phyloP scores from a whole-genome alignment of 2,113 vertebrate species.

The Pedionomus torquatus region DNA sequence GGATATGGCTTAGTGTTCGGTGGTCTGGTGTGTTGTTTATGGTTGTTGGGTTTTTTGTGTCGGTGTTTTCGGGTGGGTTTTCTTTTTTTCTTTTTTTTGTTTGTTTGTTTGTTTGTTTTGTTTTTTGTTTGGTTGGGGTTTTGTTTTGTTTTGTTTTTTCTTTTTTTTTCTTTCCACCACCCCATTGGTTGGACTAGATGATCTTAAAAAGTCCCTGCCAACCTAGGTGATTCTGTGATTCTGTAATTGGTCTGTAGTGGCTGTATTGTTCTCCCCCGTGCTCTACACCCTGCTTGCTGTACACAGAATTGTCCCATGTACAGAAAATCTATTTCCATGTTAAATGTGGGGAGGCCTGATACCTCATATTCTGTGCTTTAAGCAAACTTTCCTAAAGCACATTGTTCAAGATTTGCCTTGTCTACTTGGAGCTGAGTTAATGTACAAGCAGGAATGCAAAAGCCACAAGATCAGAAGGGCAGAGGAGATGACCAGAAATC shows the following conservation, averaged over 20 bases:
- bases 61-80: too few relatives aligned
- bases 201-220: too few relatives aligned
- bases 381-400: not conserved
- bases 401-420: not conserved
- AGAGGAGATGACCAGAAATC: not conserved
- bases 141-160: too few relatives aligned
- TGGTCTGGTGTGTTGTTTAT: too few relatives aligned
- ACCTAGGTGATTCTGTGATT: too few relatives aligned
- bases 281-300: not conserved
- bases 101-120: too few relatives aligned
- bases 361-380: not conserved
- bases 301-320: not conserved
- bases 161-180: too few relatives aligned
- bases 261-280: not conserved
- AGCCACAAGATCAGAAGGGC: not conserved
- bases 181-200: too few relatives aligned
- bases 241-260: accelerated
- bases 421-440: not conserved
- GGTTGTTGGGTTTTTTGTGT: too few relatives aligned
- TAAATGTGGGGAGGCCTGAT: not conserved
- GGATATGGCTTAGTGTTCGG: too few relatives aligned
- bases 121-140: too few relatives aligned
- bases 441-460: not conserved
- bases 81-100: too few relatives aligned
- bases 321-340: not conserved